These are phyloP conservation scores for Beaufortia kweichowensis DNA, from an alignment of 2,113 vertebrate species.

Conservation along the genomic window DNA sequence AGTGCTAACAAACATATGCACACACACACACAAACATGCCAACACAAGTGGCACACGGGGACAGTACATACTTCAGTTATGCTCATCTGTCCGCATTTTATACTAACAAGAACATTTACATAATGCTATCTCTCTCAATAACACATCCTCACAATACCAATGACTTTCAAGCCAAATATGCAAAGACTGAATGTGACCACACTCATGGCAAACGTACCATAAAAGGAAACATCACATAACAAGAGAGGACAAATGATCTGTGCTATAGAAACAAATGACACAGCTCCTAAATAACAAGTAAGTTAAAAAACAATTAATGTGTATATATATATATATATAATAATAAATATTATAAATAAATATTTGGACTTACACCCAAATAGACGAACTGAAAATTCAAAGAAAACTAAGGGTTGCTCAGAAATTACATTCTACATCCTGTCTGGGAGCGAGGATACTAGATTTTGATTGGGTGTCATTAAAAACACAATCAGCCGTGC, in stretches of 20 bases:
- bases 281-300: too few relatives aligned
- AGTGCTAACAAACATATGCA: constrained; percentile 45
- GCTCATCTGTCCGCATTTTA: neutral
- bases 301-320: neutral
- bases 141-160: neutral
- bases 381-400: too few relatives aligned
- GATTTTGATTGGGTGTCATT: neutral
- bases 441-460: neutral
- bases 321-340: neutral
- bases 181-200: neutral
- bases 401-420: neutral
- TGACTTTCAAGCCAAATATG: neutral
- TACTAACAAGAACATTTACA: neutral
- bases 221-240: constrained; percentile 22
- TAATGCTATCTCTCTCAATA: neutral
- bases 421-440: neutral
- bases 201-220: neutral
- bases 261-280: neutral
- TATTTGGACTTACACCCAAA: neutral
- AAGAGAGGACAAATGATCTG: neutral
- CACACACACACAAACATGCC: constrained; percentile 26
- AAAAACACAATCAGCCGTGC: neutral
- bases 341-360: too few relatives aligned
- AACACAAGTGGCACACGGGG: constrained; percentile 6
- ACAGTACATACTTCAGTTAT: neutral